Conservation (phyloP, 2,888 invertebrate species). For the Cheilosia grossa region DNA sequence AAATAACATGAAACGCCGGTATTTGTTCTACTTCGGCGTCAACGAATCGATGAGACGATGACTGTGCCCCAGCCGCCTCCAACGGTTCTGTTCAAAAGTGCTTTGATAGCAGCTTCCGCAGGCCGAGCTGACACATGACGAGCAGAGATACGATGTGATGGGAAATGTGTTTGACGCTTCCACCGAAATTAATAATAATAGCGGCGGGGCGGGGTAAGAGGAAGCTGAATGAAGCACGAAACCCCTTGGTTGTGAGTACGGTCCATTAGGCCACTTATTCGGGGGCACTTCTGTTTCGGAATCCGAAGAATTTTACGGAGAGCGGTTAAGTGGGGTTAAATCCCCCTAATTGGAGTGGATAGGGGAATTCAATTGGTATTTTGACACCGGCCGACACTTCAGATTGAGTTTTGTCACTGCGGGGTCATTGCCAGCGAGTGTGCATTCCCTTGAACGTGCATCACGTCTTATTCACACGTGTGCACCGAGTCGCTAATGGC, state of each 20-base stretch:
- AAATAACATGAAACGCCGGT: slow-evolving; percentile 28
- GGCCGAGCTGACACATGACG: slow-evolving; percentile 53
- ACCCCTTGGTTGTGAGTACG: slow-evolving; percentile 15
- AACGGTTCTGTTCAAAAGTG: slow-evolving; percentile 37
- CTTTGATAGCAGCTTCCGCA: slow-evolving; percentile 61
- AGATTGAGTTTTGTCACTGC: slow-evolving; percentile 16
- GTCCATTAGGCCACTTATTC: slow-evolving; percentile 46
- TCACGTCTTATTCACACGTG: background rate
- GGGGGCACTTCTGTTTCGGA: slow-evolving; percentile 10
- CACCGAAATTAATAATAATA: slow-evolving; percentile 28
- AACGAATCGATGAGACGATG: slow-evolving; percentile 25
- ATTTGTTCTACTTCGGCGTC: slow-evolving; percentile 43
- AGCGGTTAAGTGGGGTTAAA: slow-evolving; percentile 57
- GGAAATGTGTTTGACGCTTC: slow-evolving; percentile 46
- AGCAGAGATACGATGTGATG: slow-evolving; percentile 40
- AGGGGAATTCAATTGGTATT: slow-evolving; percentile 50
- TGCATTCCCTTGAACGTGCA: background rate
- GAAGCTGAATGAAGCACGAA: slow-evolving; percentile 40
- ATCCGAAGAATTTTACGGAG: background rate
- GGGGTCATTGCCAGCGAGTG: background rate
- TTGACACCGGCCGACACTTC: slow-evolving; percentile 43
- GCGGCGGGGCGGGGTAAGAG: slow-evolving; percentile 23
- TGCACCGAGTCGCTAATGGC: background rate
- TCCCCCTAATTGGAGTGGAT: slow-evolving; percentile 26
- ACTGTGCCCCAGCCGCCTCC: slow-evolving; percentile 25